Percentiles rank a stretch among this genome's conserved stretches.
These are phyloP conservation scores for Psilanteris sp. DNA, from an alignment of 1,140 invertebrate genomes.

Conservation along the genomic window DNA sequence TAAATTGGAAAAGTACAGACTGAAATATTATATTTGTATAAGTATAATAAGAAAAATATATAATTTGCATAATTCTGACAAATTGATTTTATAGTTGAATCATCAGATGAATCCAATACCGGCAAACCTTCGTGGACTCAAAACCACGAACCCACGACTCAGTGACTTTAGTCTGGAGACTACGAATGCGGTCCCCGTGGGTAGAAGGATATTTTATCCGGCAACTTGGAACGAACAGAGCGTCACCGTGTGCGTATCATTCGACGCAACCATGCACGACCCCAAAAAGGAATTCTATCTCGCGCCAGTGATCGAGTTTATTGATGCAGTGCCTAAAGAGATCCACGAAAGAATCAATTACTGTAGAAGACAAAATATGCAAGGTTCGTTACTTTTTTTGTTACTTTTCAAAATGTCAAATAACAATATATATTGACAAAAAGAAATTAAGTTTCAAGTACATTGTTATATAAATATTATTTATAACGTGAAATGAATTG, in stretches of 20 bases:
- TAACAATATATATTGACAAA: no score
- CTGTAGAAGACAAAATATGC: conserved; percentile 81
- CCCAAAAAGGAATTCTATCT: conserved; percentile 81
- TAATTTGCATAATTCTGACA: not conserved
- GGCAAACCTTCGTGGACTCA: conserved; percentile 84
- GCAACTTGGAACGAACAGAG: conserved; percentile 85
- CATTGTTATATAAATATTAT: no score
- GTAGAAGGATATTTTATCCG: conserved; percentile 85
- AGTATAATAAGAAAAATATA: no score
- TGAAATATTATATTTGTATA: not conserved
- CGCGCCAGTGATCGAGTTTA: conserved; percentile 88
- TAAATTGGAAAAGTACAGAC: no score
- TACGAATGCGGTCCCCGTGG: conserved; percentile 81
- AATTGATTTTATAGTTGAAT: conserved; percentile 82
- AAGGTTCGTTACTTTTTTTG: no score
- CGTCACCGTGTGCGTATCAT: conserved; percentile 86
- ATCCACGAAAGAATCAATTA: conserved; percentile 79
- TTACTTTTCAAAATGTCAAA: no score
- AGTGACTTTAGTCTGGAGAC: conserved; percentile 84
- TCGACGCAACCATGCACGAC: conserved; percentile 80
- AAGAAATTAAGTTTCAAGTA: no score
- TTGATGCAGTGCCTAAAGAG: conserved; percentile 85
- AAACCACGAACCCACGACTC: conserved; percentile 85
- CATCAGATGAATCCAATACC: conserved; percentile 85
- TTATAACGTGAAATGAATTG: no score